A percentile compares a stretch with the other conserved stretches of the same genome.
Evolutionary conservation across 1,140 invertebrate species (phyloP).

Genomic region (Drosophila setifemur): DNA sequence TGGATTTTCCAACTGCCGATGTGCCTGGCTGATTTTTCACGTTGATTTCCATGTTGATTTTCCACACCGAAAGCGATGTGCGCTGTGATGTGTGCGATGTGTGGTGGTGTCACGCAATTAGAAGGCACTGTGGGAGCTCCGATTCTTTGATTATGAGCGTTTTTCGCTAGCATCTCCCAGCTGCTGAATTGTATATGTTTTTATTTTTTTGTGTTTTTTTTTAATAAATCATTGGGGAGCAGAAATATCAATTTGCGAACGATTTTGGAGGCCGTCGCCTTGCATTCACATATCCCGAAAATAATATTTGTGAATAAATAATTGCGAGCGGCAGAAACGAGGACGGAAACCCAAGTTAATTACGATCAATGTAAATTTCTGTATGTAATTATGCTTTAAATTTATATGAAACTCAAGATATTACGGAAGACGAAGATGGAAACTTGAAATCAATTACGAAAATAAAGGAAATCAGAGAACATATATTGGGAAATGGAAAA

Average conservation of each 20-base stretch:
- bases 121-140: slow-evolving; percentile 13
- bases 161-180: slow-evolving; percentile 11
- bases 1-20: slow-evolving; percentile 29
- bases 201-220: no score
- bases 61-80: no score
- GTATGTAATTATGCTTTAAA: slow-evolving; percentile 59
- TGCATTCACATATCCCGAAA: slow-evolving; percentile 19
- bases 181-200: slow-evolving; percentile 6
- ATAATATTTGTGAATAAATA: not conserved
- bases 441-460: slow-evolving; percentile 1
- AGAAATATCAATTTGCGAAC: slow-evolving; percentile 1
- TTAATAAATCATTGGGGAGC: not conserved
- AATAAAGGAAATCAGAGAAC: not conserved
- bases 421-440: not conserved
- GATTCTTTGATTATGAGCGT: slow-evolving; percentile 9
- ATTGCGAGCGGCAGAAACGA: not conserved
- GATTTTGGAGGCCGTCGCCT: slow-evolving; percentile 1
- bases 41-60: not conserved
- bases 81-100: not conserved
- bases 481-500: not conserved
- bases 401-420: slow-evolving; percentile 11
- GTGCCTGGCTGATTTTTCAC: not conserved
- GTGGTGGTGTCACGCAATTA: slow-evolving; percentile 29
- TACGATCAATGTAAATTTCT: slow-evolving; percentile 68
- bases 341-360: slow-evolving; percentile 23